phyloP scores from a whole-genome alignment of 2,888 invertebrate species.

The Gastracanthus pulcherrimus region DNA sequence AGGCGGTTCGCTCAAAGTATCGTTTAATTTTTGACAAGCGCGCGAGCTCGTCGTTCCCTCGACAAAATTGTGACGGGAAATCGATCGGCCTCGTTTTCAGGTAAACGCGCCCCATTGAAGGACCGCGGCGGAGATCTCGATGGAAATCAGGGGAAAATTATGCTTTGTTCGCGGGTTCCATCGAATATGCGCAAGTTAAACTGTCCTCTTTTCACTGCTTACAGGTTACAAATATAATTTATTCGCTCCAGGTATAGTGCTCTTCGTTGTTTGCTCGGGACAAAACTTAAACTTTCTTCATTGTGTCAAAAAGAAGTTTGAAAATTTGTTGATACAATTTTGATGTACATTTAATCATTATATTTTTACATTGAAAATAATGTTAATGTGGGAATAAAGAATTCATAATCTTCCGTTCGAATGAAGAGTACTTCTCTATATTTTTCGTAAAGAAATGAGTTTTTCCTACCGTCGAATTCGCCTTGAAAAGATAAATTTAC shows the following conservation, averaged over 20 bases:
- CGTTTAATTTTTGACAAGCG: conserved; percentile 39
- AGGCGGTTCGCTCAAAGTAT: not conserved
- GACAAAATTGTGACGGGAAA: not conserved
- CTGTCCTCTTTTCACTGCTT: conserved; percentile 27
- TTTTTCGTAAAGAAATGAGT: too few species aligned
- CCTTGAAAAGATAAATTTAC: too few species aligned
- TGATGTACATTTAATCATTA: too few species aligned
- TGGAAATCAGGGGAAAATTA: conserved; percentile 21
- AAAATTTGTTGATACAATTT: too few species aligned
- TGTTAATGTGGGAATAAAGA: too few species aligned
- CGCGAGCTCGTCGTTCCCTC: too few species aligned
- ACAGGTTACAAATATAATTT: conserved; percentile 23
- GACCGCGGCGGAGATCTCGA: not conserved
- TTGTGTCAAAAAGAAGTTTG: too few species aligned
- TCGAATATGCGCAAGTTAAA: conserved; percentile 37
- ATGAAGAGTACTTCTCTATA: too few species aligned
- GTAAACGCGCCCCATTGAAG: conserved; percentile 5
- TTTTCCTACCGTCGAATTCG: too few species aligned
- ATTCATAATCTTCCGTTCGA: too few species aligned
- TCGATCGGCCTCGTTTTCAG: conserved; percentile 31
- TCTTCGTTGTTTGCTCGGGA: not conserved
- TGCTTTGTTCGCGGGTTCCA: conserved; percentile 14
- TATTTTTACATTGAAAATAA: too few species aligned
- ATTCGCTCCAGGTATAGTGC: not conserved
- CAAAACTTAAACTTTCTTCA: too few species aligned